phyloP scores from a whole-genome alignment of 2,797 vertebrate genomes.

The Discoglossus pictus region DNA sequence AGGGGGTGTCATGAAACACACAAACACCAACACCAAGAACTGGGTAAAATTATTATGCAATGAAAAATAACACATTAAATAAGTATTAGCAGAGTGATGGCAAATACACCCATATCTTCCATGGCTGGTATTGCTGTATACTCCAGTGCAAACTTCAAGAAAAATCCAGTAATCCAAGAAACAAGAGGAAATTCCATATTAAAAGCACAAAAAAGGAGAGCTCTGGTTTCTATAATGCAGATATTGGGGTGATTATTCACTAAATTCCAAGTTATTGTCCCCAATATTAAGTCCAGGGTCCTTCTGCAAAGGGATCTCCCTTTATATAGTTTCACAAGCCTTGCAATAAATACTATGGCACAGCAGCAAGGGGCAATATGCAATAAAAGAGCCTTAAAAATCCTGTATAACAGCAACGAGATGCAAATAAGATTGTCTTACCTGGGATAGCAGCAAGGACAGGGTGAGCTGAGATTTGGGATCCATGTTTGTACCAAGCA shows the following conservation, averaged over 20 bases:
- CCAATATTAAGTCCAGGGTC: neutral
- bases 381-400: constrained; percentile 43
- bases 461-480: constrained; percentile 81
- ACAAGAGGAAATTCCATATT: neutral
- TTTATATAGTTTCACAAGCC: constrained; percentile 48
- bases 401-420: neutral
- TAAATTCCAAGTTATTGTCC: neutral
- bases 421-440: constrained; percentile 67
- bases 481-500: constrained; percentile 87
- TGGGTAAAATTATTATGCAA: constrained; percentile 5
- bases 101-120: too few species aligned
- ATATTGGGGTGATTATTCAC: too few species aligned
- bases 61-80: too few species aligned
- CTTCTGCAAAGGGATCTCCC: neutral
- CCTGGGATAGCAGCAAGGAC: constrained; percentile 90
- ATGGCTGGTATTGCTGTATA: constrained; percentile 6
- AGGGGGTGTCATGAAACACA: constrained; percentile 15
- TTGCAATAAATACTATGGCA: constrained; percentile 51
- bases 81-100: too few species aligned
- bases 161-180: constrained; percentile 15
- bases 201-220: too few species aligned
- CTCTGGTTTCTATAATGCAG: too few species aligned
- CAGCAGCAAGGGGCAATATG: constrained; percentile 46
- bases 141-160: constrained; percentile 24
- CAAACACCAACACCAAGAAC: neutral